Evolutionary conservation across 2,113 vertebrate species (phyloP).

Genomic region (Pollimyrus isidori): DNA sequence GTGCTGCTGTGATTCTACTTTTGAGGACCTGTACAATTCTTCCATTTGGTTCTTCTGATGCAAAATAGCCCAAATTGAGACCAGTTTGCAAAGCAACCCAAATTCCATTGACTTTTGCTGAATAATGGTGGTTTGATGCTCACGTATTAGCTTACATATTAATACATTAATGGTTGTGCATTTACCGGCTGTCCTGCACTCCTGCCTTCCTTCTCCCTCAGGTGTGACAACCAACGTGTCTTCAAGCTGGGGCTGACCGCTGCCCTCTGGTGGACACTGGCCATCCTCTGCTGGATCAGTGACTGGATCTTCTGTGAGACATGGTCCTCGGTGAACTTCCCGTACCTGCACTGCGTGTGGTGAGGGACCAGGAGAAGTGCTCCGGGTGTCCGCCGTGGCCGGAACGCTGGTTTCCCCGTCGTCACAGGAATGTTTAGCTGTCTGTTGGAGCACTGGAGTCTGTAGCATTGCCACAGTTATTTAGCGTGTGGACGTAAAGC

Average conservation of each 20-base stretch:
- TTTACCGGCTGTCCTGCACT: background rate
- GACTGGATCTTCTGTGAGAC: conserved; percentile 92
- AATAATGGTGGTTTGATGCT: background rate
- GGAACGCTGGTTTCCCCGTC: background rate
- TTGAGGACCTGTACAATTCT: background rate
- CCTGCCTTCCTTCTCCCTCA: conserved; percentile 37
- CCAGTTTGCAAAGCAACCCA: background rate
- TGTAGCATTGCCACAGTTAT: background rate
- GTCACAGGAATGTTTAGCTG: background rate
- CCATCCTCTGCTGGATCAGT: conserved; percentile 92
- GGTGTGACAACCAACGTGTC: conserved; percentile 91
- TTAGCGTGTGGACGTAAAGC: background rate
- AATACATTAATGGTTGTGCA: background rate
- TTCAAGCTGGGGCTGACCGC: conserved; percentile 91
- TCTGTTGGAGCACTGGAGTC: background rate
- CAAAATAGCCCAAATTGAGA: background rate
- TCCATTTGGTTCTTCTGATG: background rate
- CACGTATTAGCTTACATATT: background rate
- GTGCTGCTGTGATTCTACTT: background rate
- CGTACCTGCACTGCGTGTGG: conserved; percentile 93
- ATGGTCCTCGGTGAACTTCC: conserved; percentile 91
- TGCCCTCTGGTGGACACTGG: conserved; percentile 89
- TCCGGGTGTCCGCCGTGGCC: background rate
- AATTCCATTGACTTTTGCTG: background rate
- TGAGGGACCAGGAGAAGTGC: conserved; percentile 49